Percentiles rank a stretch among this genome's conserved stretches.
Conservation (phyloP, 2,113 vertebrate genomes). For the Python bivittatus region DNA sequence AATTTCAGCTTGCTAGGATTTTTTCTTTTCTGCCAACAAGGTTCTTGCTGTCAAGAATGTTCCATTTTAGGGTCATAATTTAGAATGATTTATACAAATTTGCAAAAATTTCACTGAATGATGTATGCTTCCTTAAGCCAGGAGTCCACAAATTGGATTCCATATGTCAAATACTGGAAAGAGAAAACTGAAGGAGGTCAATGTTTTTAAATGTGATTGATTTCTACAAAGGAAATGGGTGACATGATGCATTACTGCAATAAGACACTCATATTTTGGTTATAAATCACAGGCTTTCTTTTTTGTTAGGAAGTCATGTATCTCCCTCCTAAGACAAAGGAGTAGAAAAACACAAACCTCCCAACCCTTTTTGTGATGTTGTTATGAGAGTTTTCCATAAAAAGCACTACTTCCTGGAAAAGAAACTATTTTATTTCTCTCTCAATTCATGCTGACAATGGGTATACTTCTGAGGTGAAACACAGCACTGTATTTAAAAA, state of each 20-base stretch:
- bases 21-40: slow-evolving; percentile 24
- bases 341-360: slow-evolving; percentile 26
- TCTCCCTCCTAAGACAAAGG: neutral
- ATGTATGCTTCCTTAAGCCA: slow-evolving; percentile 68
- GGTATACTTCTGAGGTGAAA: slow-evolving; percentile 36
- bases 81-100: slow-evolving; percentile 71
- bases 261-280: slow-evolving; percentile 76
- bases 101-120: slow-evolving; percentile 58
- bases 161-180: slow-evolving; percentile 71
- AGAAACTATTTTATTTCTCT: slow-evolving; percentile 39
- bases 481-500: slow-evolving; percentile 15
- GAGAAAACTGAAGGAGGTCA: slow-evolving; percentile 70
- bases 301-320: slow-evolving; percentile 55
- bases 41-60: slow-evolving; percentile 53
- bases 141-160: slow-evolving; percentile 73
- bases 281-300: slow-evolving; percentile 75
- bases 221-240: slow-evolving; percentile 71
- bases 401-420: slow-evolving; percentile 21
- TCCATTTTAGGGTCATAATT: slow-evolving; percentile 54
- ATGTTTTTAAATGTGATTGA: slow-evolving; percentile 73
- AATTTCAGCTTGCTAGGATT: neutral
- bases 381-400: slow-evolving; percentile 46
- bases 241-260: slow-evolving; percentile 80
- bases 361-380: slow-evolving; percentile 25
- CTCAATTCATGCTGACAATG: slow-evolving; percentile 55